phyloP scores from a whole-genome alignment of 1,140 invertebrate species.

The Caenorhabditis briggsae region DNA sequence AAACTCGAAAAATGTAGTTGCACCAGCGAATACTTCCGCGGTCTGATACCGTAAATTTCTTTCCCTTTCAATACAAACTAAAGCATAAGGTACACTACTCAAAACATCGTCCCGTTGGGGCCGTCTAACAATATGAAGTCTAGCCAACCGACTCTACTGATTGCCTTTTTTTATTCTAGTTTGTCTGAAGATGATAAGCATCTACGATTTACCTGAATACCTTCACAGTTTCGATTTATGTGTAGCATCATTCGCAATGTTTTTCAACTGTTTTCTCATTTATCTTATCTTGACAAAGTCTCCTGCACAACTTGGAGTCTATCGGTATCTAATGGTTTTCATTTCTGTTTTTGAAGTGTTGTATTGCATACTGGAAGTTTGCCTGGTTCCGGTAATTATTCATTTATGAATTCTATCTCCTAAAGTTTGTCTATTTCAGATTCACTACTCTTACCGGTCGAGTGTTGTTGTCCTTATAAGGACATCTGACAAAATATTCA shows the following conservation, averaged over 20 bases:
- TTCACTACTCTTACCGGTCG: slow-evolving; percentile 12
- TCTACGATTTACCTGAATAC: background rate
- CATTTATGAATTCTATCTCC: too few relatives aligned
- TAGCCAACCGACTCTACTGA: background rate
- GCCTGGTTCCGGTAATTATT: background rate
- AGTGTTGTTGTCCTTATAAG: background rate
- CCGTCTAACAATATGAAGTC: too few relatives aligned
- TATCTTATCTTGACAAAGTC: slow-evolving; percentile 2
- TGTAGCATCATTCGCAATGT: background rate
- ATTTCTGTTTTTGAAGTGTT: slow-evolving; percentile 11
- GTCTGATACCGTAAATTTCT: background rate
- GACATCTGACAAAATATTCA: background rate
- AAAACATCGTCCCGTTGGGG: too few relatives aligned
- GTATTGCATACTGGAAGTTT: slow-evolving; percentile 5
- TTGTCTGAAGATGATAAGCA: background rate
- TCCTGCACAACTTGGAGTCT: slow-evolving; percentile 10
- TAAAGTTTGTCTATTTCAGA: background rate
- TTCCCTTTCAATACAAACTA: too few relatives aligned
- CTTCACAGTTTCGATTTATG: background rate
- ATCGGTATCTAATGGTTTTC: slow-evolving; percentile 31
- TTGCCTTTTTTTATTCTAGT: background rate
- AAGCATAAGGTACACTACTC: too few relatives aligned
- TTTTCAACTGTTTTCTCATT: background rate
- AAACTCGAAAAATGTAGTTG: background rate
- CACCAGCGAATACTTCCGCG: background rate